These are phyloP conservation scores for Bungarus multicinctus DNA, from an alignment of 2,113 vertebrate genomes.

Conservation along the genomic window DNA sequence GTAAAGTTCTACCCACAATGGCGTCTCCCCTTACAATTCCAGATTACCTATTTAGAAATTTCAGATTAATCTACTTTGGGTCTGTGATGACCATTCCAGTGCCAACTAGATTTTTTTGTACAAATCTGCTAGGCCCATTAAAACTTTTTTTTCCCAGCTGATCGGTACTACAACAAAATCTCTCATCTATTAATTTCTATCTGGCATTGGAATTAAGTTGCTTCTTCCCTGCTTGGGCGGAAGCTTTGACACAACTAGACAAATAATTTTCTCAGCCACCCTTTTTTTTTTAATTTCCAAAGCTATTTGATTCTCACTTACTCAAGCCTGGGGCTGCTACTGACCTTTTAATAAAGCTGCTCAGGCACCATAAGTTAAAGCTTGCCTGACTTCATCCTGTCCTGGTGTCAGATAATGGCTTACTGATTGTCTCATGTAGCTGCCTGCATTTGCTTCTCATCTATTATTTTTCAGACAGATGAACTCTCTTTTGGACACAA, in stretches of 20 bases:
- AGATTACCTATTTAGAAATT: too few species aligned
- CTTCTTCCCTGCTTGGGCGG: neutral
- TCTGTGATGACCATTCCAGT: neutral
- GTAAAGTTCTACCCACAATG: too few species aligned
- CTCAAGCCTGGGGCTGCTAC: neutral
- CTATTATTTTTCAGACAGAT: slow-evolving; percentile 26
- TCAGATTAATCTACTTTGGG: neutral
- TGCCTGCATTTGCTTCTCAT: slow-evolving; percentile 22
- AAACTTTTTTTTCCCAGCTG: neutral
- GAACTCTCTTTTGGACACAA: slow-evolving; percentile 31
- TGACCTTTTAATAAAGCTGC: slow-evolving; percentile 36
- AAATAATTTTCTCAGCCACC: slow-evolving; percentile 3
- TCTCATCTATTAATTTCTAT: neutral
- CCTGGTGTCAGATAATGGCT: neutral
- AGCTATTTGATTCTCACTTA: slow-evolving; percentile 7
- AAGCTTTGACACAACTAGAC: slow-evolving; percentile 8
- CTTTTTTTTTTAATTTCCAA: slow-evolving; percentile 22
- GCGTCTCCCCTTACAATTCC: too few species aligned
- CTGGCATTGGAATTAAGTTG: neutral
- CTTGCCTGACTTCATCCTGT: neutral
- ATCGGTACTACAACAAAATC: neutral
- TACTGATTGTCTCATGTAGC: slow-evolving; percentile 25
- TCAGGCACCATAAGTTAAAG: neutral
- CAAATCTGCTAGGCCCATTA: neutral
- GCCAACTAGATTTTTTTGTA: neutral